Conservation (phyloP, 2,888 invertebrate genomes). For the Trichacis sp. region DNA sequence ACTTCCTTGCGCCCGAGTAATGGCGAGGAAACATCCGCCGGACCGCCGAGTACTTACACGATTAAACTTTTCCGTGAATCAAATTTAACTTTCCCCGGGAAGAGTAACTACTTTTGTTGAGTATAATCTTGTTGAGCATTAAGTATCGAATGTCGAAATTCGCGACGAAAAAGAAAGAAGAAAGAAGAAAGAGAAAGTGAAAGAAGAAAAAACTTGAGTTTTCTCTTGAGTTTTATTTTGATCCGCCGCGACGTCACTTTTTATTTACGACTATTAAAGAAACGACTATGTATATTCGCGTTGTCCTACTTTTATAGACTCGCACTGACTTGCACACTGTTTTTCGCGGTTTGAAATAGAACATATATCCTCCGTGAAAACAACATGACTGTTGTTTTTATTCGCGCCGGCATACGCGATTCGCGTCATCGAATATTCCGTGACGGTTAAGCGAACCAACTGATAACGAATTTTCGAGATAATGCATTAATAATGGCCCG, state of each 20-base stretch:
- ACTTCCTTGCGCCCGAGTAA: constrained; percentile 42
- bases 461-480: no score
- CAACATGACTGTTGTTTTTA: no score
- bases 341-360: no score
- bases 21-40: constrained; percentile 48
- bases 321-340: no score
- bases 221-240: background rate
- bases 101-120: constrained; percentile 60
- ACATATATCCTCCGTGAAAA: no score
- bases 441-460: no score
- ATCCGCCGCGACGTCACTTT: background rate
- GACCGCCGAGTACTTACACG: constrained; percentile 53
- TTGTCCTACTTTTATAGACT: background rate
- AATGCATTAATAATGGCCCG: no score
- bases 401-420: no score
- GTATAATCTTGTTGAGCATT: constrained; percentile 25
- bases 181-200: no score
- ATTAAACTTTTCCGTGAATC: constrained; percentile 64
- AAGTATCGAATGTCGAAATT: constrained; percentile 21
- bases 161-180: background rate
- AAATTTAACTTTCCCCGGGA: constrained; percentile 61
- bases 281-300: no score
- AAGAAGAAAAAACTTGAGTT: background rate
- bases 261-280: background rate
- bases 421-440: no score